These are phyloP conservation scores for Hydractinia echinata DNA, from an alignment of 30 jellyfish, hydroid and myxozoan species.

Conservation along the genomic window DNA sequence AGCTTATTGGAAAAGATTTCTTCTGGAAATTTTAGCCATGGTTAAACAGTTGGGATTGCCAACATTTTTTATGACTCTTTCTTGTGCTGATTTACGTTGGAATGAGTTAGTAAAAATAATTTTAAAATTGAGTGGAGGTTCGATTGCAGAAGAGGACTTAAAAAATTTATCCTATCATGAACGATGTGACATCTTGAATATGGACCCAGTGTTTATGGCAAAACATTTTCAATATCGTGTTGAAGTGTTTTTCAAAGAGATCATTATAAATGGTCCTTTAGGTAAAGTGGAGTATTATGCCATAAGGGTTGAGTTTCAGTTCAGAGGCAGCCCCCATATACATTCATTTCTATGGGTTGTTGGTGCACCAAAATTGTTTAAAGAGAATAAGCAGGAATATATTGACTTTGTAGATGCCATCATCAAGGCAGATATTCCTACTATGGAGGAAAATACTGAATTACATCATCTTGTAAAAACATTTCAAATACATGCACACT, in stretches of 20 bases:
- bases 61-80: slow-evolving; percentile 22
- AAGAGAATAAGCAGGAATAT: no score
- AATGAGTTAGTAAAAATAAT: not conserved
- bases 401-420: not conserved
- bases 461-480: no score
- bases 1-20: slow-evolving; percentile 31
- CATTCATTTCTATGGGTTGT: slow-evolving; percentile 39
- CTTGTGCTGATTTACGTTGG: slow-evolving; percentile 41
- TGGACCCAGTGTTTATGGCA: not conserved
- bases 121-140: no score
- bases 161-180: not conserved
- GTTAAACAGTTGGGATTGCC: slow-evolving; percentile 41
- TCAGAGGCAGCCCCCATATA: slow-evolving; percentile 40
- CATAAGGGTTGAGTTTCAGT: slow-evolving; percentile 37
- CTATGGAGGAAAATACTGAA: no score
- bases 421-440: not conserved
- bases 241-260: not conserved
- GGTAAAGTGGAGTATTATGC: no score
- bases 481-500: slow-evolving; percentile 17
- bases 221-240: not conserved
- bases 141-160: no score
- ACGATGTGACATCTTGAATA: not conserved
- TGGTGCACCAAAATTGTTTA: not conserved
- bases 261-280: not conserved
- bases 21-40: slow-evolving; percentile 30